Evolutionary conservation across 1,140 invertebrate genomes (phyloP).

Genomic region (Pogonomyrmex barbatus): DNA sequence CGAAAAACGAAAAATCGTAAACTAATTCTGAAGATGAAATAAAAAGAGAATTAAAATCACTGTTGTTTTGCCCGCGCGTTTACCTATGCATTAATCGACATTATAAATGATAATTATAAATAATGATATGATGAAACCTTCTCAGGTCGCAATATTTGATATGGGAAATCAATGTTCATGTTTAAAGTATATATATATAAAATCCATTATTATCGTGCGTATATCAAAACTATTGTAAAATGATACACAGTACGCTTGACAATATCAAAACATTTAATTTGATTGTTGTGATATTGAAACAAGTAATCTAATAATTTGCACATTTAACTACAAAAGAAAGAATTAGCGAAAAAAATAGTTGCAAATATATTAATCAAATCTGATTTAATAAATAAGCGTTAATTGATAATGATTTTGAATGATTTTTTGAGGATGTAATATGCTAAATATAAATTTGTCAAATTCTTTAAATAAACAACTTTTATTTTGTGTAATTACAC

Average conservation of each 20-base stretch:
- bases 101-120: background rate
- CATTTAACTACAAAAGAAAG: background rate
- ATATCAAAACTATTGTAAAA: constrained; percentile 3
- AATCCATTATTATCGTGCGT: background rate
- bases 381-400: background rate
- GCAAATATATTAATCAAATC: background rate
- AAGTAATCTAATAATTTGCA: background rate
- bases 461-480: background rate
- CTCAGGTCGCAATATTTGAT: background rate
- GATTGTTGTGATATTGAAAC: background rate
- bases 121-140: background rate
- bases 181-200: background rate
- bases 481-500: background rate
- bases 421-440: background rate
- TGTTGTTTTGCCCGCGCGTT: background rate
- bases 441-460: background rate
- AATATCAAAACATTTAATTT: background rate
- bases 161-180: constrained; percentile 1
- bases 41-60: background rate
- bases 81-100: background rate
- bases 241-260: background rate
- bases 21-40: background rate
- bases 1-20: background rate
- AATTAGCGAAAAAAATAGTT: background rate
- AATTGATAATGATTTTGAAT: background rate